phyloP scores from a whole-genome alignment of 2,113 vertebrate genomes.

The Xenopus borealis region DNA sequence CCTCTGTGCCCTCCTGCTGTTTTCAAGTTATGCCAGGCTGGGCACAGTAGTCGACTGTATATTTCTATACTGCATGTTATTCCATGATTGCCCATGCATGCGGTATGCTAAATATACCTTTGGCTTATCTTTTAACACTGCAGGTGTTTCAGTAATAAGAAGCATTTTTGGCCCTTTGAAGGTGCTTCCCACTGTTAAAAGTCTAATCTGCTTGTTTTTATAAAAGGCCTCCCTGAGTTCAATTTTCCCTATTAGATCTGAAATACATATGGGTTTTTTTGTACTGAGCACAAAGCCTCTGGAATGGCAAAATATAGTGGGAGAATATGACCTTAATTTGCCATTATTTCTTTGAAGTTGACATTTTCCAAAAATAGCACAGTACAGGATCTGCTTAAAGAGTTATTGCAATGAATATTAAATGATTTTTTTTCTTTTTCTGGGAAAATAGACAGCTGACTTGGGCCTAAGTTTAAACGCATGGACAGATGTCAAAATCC shows the following conservation, averaged over 20 bases:
- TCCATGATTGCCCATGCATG: conserved; percentile 5
- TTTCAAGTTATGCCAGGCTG: neutral
- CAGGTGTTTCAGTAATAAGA: conserved; percentile 14
- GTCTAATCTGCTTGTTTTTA: conserved; percentile 17
- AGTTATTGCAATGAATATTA: too few species aligned
- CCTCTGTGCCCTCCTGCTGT: too few species aligned
- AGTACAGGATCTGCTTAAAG: too few species aligned
- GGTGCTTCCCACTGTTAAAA: conserved; percentile 18
- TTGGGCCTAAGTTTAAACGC: too few species aligned
- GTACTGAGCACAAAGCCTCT: too few species aligned
- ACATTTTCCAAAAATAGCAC: too few species aligned
- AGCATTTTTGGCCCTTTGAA: conserved; percentile 18
- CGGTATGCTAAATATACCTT: conserved; percentile 23
- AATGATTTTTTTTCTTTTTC: too few species aligned
- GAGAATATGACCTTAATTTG: neutral
- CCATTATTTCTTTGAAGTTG: conserved; percentile 4
- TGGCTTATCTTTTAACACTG: conserved; percentile 25
- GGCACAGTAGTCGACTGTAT: neutral
- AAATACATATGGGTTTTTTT: neutral
- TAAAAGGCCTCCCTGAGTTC: neutral
- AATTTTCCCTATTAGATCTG: conserved; percentile 3
- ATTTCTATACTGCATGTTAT: neutral
- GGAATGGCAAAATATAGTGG: too few species aligned
- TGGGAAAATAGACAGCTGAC: too few species aligned
- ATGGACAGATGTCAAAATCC: too few species aligned